Evolutionary conservation across 53 echinoderm and acorn worm genomes (phyloP).

Genomic region (Zoroaster sp.): DNA sequence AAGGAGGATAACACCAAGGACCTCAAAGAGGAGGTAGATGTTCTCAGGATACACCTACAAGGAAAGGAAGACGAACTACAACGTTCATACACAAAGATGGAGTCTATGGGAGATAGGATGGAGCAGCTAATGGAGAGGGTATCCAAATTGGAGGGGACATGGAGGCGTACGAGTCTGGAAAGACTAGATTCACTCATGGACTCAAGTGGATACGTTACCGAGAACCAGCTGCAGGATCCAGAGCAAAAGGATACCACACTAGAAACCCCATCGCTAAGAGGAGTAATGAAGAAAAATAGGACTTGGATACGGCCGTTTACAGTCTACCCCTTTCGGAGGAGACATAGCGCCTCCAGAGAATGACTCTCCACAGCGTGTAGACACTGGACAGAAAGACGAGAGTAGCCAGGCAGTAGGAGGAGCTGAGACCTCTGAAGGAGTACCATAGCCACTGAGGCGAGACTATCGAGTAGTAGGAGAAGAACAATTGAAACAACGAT

Average conservation of each 20-base stretch:
- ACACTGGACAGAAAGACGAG: not conserved
- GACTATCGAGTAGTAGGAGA: too few species aligned
- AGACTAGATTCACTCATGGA: not conserved
- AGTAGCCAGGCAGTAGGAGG: not conserved
- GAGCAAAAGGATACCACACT: not conserved
- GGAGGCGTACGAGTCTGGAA: not conserved
- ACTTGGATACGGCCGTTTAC: not conserved
- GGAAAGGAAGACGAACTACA: not conserved
- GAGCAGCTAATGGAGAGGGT: not conserved
- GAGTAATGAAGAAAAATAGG: not conserved
- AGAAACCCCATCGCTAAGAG: not conserved
- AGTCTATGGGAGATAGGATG: not conserved
- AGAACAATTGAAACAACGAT: too few species aligned
- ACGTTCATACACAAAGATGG: not conserved
- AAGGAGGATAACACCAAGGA: too few species aligned
- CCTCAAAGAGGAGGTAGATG: not conserved
- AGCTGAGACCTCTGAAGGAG: too few species aligned
- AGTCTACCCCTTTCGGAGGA: not conserved
- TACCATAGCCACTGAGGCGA: too few species aligned
- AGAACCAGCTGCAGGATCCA: not conserved
- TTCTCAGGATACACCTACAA: not conserved
- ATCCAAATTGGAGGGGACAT: not conserved
- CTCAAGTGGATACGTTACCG: not conserved
- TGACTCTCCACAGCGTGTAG: not conserved
- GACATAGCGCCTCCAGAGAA: not conserved